phyloP scores from a whole-genome alignment of 2,888 invertebrate species.

The Spicauda simplicius region DNA sequence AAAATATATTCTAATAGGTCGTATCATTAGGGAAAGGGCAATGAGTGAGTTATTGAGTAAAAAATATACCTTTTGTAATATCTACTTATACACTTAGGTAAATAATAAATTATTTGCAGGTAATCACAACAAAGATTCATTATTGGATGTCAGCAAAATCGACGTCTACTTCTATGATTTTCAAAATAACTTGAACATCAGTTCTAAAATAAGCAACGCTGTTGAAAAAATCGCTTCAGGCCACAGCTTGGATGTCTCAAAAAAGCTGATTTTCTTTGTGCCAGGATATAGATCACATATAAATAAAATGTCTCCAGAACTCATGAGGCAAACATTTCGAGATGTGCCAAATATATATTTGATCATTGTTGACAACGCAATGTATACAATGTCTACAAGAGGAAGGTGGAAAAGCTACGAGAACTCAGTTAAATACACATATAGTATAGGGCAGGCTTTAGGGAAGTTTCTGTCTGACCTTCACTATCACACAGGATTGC shows the following conservation, averaged over 20 bases:
- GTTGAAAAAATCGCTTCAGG: conserved; percentile 61
- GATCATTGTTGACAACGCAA: conserved; percentile 73
- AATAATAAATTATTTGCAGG: conserved; percentile 53
- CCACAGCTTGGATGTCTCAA: conserved; percentile 67
- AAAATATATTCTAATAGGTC: too few species aligned
- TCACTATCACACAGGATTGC: conserved; percentile 55
- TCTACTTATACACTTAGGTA: too few species aligned
- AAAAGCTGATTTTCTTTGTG: conserved; percentile 70
- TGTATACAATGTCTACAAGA: conserved; percentile 66
- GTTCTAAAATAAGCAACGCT: conserved; percentile 61
- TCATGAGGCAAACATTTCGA: conserved; percentile 67
- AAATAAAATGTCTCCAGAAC: conserved; percentile 64
- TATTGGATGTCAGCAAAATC: conserved; percentile 62
- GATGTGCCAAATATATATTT: conserved; percentile 67
- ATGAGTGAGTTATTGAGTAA: too few species aligned
- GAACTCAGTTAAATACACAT: conserved; percentile 63
- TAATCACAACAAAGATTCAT: conserved; percentile 63
- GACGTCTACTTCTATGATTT: conserved; percentile 75
- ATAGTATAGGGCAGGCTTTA: conserved; percentile 65
- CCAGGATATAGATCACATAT: conserved; percentile 78
- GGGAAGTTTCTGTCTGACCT: conserved; percentile 65
- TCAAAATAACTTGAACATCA: conserved; percentile 67
- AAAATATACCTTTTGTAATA: too few species aligned
- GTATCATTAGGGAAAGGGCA: too few species aligned
- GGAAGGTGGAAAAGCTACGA: conserved; percentile 71